Conservation (phyloP, 2,113 vertebrate genomes). For the Vireo altiloquus region DNA sequence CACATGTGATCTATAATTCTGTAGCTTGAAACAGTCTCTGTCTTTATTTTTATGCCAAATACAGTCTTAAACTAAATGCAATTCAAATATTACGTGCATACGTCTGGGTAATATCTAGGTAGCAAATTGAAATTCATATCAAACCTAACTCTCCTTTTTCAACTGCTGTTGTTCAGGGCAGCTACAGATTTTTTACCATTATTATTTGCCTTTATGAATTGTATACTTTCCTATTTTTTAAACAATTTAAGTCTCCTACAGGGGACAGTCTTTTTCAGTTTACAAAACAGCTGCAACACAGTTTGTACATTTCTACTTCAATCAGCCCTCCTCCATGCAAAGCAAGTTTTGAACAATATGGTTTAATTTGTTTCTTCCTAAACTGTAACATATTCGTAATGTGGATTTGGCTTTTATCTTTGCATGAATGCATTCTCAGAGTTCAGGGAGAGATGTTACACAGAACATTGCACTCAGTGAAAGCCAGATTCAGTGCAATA, state of each 20-base stretch:
- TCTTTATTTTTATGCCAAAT: conserved; percentile 49
- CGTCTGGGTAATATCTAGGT: conserved; percentile 45
- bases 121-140: neutral
- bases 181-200: neutral
- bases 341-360: neutral
- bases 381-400: neutral
- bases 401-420: conserved; percentile 17
- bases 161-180: neutral
- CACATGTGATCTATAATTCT: conserved; percentile 32
- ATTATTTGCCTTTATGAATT: neutral
- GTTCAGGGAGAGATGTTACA: neutral
- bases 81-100: conserved; percentile 37
- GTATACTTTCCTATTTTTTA: neutral
- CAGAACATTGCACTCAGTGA: neutral
- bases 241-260: neutral
- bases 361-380: neutral
- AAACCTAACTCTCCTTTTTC: neutral
- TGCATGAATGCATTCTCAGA: neutral
- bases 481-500: neutral
- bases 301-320: neutral
- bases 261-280: neutral
- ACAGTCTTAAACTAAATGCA: conserved; percentile 46
- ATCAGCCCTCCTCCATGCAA: neutral
- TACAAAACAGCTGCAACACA: neutral
- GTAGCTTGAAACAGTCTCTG: conserved; percentile 17